Percentiles rank a stretch among this genome's conserved stretches.
phyloP scores from a whole-genome alignment of 2,797 vertebrate species.

The Malacoraja senta region DNA sequence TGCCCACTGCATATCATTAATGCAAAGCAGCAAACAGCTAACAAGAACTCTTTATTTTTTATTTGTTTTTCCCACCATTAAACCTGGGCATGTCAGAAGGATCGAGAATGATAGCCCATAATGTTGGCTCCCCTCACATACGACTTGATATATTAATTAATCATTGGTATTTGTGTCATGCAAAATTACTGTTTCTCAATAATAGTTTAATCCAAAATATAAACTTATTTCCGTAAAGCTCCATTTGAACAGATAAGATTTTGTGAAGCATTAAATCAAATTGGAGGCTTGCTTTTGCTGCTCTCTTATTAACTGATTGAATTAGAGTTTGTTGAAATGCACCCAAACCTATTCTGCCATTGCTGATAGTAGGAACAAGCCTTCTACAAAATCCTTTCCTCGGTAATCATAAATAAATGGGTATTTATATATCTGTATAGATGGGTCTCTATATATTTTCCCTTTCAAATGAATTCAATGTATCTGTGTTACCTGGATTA shows the following conservation, averaged over 20 bases:
- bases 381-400: not conserved
- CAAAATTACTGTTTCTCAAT: not conserved
- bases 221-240: not conserved
- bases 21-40: not conserved
- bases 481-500: not conserved
- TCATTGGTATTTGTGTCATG: constrained; percentile 1
- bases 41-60: not conserved
- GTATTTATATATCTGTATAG: no score
- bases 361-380: not conserved
- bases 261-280: not conserved
- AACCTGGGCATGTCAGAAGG: not conserved
- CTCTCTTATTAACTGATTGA: constrained; percentile 11
- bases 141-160: not conserved
- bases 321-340: not conserved
- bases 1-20: not conserved
- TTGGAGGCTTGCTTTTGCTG: not conserved
- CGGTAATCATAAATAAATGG: not conserved
- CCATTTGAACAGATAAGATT: not conserved
- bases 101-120: not conserved
- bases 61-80: not conserved
- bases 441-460: not conserved
- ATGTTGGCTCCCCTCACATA: not conserved
- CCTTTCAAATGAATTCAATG: not conserved
- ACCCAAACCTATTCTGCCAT: not conserved
- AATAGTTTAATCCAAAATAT: constrained; percentile 23